A percentile compares a stretch with the other conserved stretches of the same genome.
Conservation (phyloP, 2,888 invertebrate species). For the Machimus rusticus region DNA sequence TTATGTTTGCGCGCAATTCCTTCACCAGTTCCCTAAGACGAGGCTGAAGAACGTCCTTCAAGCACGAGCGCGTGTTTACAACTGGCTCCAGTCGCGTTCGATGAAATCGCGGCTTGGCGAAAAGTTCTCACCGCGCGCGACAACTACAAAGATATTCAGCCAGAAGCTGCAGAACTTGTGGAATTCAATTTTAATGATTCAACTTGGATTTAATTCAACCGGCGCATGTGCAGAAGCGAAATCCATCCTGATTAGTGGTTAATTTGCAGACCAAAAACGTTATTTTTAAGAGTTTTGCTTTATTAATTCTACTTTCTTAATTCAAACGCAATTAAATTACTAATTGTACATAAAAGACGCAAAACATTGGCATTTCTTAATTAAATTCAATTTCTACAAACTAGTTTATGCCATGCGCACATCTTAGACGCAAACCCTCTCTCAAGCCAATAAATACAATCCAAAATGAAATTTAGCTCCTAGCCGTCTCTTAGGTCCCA, state of each 20-base stretch:
- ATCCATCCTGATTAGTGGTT: background rate
- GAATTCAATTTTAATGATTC: background rate
- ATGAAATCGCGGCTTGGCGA: background rate
- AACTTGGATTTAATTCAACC: background rate
- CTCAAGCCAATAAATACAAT: background rate
- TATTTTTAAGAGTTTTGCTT: background rate
- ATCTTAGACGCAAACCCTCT: background rate
- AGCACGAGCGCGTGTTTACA: slow-evolving; percentile 26
- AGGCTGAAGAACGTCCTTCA: background rate
- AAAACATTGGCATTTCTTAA: background rate
- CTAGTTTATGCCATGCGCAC: background rate
- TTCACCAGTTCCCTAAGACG: background rate
- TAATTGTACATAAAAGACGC: background rate
- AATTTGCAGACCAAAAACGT: background rate
- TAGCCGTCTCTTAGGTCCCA: background rate
- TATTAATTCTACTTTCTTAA: background rate
- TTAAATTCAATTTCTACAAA: background rate
- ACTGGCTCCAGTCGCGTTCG: background rate
- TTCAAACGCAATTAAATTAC: background rate
- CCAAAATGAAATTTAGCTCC: background rate
- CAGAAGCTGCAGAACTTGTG: background rate
- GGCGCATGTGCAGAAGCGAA: background rate
- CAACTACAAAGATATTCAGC: background rate
- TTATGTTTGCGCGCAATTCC: slow-evolving; percentile 12
- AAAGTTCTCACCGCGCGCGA: background rate